Conservation (phyloP, 2,888 invertebrate species). For the Cantharis flavilabris region DNA sequence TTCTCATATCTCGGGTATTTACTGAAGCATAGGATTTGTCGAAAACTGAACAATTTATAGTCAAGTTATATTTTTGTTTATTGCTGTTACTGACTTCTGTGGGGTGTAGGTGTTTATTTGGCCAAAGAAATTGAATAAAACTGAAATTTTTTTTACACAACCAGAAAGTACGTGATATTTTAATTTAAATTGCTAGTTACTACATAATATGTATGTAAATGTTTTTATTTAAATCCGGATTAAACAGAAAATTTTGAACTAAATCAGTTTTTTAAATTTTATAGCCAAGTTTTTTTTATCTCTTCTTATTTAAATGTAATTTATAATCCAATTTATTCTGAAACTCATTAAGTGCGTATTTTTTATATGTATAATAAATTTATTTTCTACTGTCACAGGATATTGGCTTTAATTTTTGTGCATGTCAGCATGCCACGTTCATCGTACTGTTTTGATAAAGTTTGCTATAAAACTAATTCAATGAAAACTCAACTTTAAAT, state of each 20-base stretch:
- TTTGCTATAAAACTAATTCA: not conserved
- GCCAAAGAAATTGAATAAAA: not conserved
- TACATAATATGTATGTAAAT: not conserved
- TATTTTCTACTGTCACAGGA: not conserved
- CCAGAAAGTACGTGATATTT: not conserved
- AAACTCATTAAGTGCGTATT: not conserved
- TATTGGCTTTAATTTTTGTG: not conserved
- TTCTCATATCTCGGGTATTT: not conserved
- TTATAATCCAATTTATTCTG: not conserved
- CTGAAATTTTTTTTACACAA: not conserved
- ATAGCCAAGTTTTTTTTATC: not conserved
- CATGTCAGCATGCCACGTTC: not conserved
- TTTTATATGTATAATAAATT: not conserved
- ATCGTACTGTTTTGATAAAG: not conserved
- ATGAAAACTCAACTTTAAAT: not conserved
- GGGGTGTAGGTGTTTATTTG: not conserved
- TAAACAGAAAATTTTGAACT: not conserved
- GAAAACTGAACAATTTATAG: not conserved
- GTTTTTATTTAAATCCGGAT: not conserved
- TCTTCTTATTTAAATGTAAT: not conserved
- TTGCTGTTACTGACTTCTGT: not conserved
- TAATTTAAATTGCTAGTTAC: not conserved
- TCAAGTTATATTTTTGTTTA: not conserved
- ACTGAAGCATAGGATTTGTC: not conserved
- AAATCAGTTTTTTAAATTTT: not conserved